Percentiles rank a stretch among this genome's conserved stretches.
Conservation (phyloP, 2,113 vertebrate genomes). For the Larimichthys crocea region DNA sequence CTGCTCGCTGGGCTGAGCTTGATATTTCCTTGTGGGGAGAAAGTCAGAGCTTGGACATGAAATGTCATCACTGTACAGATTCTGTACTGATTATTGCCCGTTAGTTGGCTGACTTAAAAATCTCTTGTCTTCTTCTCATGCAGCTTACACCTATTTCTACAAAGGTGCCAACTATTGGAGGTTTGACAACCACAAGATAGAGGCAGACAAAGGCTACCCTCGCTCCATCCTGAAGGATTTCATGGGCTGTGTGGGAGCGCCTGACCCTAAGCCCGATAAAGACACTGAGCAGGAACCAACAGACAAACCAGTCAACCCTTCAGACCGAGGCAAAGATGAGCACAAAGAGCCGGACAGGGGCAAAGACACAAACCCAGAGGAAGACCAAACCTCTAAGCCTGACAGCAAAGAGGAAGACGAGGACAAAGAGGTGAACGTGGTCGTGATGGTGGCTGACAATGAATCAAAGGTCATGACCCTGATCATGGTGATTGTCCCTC, state of each 20-base stretch:
- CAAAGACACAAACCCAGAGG: constrained; percentile 71
- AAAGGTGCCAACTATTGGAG: constrained; percentile 96
- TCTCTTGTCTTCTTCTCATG: constrained; percentile 8
- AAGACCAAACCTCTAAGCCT: constrained; percentile 17
- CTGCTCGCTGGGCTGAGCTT: neutral
- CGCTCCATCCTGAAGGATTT: constrained; percentile 96
- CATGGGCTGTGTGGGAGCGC: constrained; percentile 92
- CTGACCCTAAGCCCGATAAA: constrained; percentile 73
- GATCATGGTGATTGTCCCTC: constrained; percentile 89
- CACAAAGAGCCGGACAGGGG: constrained; percentile 55
- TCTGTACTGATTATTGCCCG: neutral
- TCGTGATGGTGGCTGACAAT: constrained; percentile 90
- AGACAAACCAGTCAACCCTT: constrained; percentile 50
- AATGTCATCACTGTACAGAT: neutral
- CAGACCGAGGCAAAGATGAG: constrained; percentile 58
- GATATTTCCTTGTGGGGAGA: neutral
- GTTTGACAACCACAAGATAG: constrained; percentile 90
- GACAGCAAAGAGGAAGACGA: constrained; percentile 46
- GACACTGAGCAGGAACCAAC: constrained; percentile 48
- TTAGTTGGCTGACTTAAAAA: neutral
- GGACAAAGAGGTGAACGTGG: constrained; percentile 87
- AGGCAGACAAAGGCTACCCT: constrained; percentile 92
- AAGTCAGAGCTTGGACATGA: neutral
- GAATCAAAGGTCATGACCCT: constrained; percentile 89
- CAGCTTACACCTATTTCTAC: constrained; percentile 97